phyloP scores from a whole-genome alignment of 2,797 vertebrate species.

The Lindbergichthys nudifrons region DNA sequence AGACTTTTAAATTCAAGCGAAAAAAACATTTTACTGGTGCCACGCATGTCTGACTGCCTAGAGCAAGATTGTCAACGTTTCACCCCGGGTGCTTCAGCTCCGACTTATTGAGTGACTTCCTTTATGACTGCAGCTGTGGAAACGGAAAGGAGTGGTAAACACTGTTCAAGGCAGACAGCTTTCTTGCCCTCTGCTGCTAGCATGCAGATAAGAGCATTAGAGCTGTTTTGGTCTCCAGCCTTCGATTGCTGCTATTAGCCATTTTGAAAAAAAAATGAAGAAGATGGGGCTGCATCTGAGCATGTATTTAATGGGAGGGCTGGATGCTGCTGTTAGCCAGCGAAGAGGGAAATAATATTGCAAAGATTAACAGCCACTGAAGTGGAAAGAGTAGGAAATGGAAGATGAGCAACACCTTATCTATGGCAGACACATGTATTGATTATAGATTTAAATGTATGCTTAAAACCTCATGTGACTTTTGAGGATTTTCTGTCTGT shows the following conservation, averaged over 20 bases:
- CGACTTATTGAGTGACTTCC: slow-evolving; percentile 65
- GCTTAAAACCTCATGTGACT: slow-evolving; percentile 64
- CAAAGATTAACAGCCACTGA: slow-evolving; percentile 49
- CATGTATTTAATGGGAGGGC: slow-evolving; percentile 43
- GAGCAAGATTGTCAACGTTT: slow-evolving; percentile 60
- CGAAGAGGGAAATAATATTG: slow-evolving; percentile 52
- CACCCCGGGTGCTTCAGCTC: slow-evolving; percentile 56
- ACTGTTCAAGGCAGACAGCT: slow-evolving; percentile 64
- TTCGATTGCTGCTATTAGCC: slow-evolving; percentile 73
- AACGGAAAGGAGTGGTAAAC: slow-evolving; percentile 64
- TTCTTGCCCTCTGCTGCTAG: slow-evolving; percentile 73
- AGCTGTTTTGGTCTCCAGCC: slow-evolving; percentile 65
- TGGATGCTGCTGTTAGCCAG: slow-evolving; percentile 26
- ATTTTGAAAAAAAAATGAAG: slow-evolving; percentile 57
- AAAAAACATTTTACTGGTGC: slow-evolving; percentile 46
- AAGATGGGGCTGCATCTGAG: slow-evolving; percentile 58
- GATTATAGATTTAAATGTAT: slow-evolving; percentile 79
- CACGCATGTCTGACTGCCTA: slow-evolving; percentile 56
- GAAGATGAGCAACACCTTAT: slow-evolving; percentile 71
- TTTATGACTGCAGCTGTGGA: slow-evolving; percentile 53
- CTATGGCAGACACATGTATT: slow-evolving; percentile 77
- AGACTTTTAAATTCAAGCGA: slow-evolving; percentile 45
- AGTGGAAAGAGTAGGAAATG: slow-evolving; percentile 32
- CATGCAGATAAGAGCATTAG: slow-evolving; percentile 81
- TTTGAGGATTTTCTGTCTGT: slow-evolving; percentile 53